These are phyloP conservation scores for Cydia amplana DNA, from an alignment of 1,140 invertebrate genomes.

Conservation along the genomic window DNA sequence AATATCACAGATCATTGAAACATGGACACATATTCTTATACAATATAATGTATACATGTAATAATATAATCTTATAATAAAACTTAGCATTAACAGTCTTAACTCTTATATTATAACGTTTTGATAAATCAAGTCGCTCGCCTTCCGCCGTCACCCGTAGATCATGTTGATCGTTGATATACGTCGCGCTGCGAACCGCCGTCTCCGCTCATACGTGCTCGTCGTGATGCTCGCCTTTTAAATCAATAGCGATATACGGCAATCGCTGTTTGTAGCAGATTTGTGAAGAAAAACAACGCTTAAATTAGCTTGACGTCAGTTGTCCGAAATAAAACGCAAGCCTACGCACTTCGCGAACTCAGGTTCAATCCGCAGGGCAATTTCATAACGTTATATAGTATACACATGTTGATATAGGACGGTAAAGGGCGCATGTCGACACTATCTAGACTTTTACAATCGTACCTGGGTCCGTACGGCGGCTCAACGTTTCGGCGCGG, in stretches of 20 bases:
- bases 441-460: slow-evolving; percentile 73
- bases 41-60: too few species aligned
- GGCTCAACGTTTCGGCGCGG: slow-evolving; percentile 72
- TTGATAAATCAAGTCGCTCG: not conserved
- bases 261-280: not conserved
- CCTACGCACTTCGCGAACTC: slow-evolving; percentile 44
- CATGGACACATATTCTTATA: too few species aligned
- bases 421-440: slow-evolving; percentile 51
- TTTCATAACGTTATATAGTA: slow-evolving; percentile 43
- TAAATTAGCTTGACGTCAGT: not conserved
- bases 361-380: slow-evolving; percentile 71
- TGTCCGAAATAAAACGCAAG: slow-evolving; percentile 12
- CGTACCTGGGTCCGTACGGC: slow-evolving; percentile 76
- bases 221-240: not conserved
- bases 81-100: not conserved
- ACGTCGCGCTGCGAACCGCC: not conserved
- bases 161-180: not conserved
- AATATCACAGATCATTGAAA: too few species aligned
- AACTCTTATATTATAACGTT: not conserved
- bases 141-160: not conserved
- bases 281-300: not conserved
- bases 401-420: slow-evolving; percentile 45
- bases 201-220: not conserved
- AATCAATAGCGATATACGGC: not conserved
- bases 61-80: not conserved